These are phyloP conservation scores for Leptinotarsa tumamoca DNA, from an alignment of 2,888 invertebrate genomes.

Conservation along the genomic window DNA sequence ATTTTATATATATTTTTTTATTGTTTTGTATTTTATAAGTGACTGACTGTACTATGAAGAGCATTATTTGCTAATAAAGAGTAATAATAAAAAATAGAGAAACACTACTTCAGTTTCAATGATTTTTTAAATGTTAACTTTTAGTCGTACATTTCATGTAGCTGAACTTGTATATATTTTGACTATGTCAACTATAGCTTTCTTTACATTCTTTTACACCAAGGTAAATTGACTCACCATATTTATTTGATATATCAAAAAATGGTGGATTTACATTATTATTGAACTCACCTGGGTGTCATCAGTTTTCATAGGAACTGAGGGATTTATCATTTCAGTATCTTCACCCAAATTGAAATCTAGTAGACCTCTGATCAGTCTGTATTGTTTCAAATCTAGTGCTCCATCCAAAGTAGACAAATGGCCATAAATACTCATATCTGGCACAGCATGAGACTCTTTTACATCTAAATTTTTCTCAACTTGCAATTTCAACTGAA, in stretches of 20 bases:
- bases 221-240: too few relatives aligned
- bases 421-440: conserved; percentile 86
- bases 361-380: conserved; percentile 86
- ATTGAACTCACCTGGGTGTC: conserved; percentile 55
- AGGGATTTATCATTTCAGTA: conserved; percentile 74
- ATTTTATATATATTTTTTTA: too few relatives aligned
- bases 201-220: too few relatives aligned
- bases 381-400: conserved; percentile 87
- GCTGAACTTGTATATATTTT: too few relatives aligned
- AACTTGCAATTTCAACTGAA: conserved; percentile 82
- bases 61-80: too few relatives aligned
- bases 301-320: conserved; percentile 57
- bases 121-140: too few relatives aligned
- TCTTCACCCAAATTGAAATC: conserved; percentile 91
- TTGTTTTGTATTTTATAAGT: too few relatives aligned
- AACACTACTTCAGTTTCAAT: too few relatives aligned
- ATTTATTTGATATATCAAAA: neutral
- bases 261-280: neutral
- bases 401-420: conserved; percentile 87
- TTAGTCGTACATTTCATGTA: too few relatives aligned
- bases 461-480: conserved; percentile 83
- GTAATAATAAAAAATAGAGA: too few relatives aligned
- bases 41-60: too few relatives aligned
- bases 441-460: conserved; percentile 73
- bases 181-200: too few relatives aligned